Base-by-base conservation (phyloP, 2,113 vertebrate genomes). In the Oncorhynchus keta region DNA sequence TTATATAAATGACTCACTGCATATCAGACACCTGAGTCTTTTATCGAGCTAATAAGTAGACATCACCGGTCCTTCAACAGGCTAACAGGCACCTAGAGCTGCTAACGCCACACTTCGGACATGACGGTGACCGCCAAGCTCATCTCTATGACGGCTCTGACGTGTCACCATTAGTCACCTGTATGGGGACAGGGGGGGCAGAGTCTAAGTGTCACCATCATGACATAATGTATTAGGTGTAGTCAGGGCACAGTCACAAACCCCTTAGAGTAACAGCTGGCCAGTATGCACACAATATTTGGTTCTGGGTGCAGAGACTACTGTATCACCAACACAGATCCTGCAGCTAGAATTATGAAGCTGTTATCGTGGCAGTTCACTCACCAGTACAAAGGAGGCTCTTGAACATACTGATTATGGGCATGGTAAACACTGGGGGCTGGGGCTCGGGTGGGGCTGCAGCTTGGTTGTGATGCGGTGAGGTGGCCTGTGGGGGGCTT, bases 391-490 rank as follows among this genome's bases (percentile, higher is more conserved):
- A 78, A 62, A 62, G 5, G 59, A 62, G 59, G 16, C 59, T 22
- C n/a, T 62, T 22, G 59, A 62, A 13, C 59, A 62, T 62, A 16
- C 59, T 14, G 51, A 55, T 18, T 16, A 62, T 22, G 59, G 59
- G 59, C 16, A 57, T 57, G 20, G 20, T 45, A 45, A 45, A 20
- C 59, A 20, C 30, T 68, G 66, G 82, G 55, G 55, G 55, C 55
- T 20, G 18, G 65, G 65, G 13, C 8, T 5, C 2, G 13, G 65
- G 82, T 55, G 30, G 20, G 57, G 28, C 51, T 57, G 51, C 20
- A 48, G 30, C 14, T 49, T 13, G 28, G 30, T 73, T 70, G 77
- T 86, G 85, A 85, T 85, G 84, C 85, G 81, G 82, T 82, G 71
- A 76, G 68, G 73, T 32, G 35, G 30, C 20, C 59, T 64, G 57